Conservation (phyloP, 2,888 invertebrate genomes). For the Acrobasis suavella region DNA sequence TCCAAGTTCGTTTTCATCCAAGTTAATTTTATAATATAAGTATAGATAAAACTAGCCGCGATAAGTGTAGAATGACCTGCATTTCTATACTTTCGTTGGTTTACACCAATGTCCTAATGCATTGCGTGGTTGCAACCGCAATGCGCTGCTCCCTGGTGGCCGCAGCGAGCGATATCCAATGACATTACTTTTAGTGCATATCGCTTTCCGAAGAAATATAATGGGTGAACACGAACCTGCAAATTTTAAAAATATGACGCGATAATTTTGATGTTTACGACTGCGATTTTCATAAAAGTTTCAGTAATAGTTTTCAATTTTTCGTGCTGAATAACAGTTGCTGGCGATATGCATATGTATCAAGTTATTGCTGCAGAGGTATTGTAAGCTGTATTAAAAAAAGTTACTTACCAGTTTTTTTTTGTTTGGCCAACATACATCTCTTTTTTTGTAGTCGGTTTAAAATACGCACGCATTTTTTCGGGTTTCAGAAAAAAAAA, state of each 20-base stretch:
- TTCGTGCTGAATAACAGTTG: not conserved
- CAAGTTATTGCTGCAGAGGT: not conserved
- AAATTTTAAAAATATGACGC: slow-evolving; percentile 3
- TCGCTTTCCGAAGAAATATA: slow-evolving; percentile 12
- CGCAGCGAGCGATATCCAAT: slow-evolving; percentile 11
- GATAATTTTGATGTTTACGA: not conserved
- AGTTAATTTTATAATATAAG: no score
- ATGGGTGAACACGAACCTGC: slow-evolving; percentile 8
- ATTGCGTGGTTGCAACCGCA: slow-evolving; percentile 15
- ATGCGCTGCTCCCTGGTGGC: slow-evolving; percentile 15
- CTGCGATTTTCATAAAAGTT: not conserved
- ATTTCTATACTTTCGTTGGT: not conserved
- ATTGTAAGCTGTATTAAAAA: no score
- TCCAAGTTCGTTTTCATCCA: no score
- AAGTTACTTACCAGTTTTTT: no score
- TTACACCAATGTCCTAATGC: slow-evolving; percentile 11
- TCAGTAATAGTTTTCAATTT: not conserved
- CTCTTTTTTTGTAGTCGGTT: no score
- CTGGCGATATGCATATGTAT: not conserved
- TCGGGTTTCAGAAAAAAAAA: no score
- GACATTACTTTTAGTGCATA: slow-evolving; percentile 19
- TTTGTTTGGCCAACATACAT: no score
- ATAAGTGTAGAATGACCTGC: not conserved
- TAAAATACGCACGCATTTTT: no score
- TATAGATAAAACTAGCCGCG: no score